Percentiles rank a stretch among this genome's conserved stretches.
Evolutionary conservation across 2,797 vertebrate genomes (phyloP).

Genomic region (Lepidocolaptes lacrymiger): DNA sequence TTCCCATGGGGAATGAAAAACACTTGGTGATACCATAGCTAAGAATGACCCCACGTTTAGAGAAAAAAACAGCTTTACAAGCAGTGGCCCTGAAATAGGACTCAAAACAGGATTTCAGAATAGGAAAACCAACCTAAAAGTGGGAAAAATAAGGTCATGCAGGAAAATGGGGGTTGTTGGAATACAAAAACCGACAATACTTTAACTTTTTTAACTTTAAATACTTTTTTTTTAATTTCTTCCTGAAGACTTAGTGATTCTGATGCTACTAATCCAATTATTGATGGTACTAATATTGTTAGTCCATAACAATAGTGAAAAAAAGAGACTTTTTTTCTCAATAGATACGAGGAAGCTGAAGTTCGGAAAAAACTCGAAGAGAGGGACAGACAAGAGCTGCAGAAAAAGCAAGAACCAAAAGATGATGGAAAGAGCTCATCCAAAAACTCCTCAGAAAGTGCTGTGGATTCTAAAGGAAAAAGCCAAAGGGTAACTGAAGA

Average conservation of each 20-base stretch:
- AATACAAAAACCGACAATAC: not conserved
- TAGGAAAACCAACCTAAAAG: not conserved
- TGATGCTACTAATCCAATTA: not conserved
- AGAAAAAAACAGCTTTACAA: not conserved
- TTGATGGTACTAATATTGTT: not conserved
- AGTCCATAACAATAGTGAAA: not conserved
- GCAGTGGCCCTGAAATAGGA: not conserved
- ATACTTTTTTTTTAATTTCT: not conserved
- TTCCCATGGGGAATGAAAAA: not conserved
- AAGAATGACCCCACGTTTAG: not conserved
- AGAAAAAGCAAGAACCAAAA: slow-evolving; percentile 82
- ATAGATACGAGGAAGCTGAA: slow-evolving; percentile 96
- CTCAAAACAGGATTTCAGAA: not conserved
- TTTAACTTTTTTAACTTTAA: not conserved
- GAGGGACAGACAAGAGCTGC: slow-evolving; percentile 87
- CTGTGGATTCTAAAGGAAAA: slow-evolving; percentile 80
- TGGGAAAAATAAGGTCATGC: not conserved
- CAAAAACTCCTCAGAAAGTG: slow-evolving; percentile 75
- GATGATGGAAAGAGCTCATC: slow-evolving; percentile 75
- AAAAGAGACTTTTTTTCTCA: not conserved
- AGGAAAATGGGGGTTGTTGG: not conserved
- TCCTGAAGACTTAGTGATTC: not conserved
- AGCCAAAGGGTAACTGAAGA: slow-evolving; percentile 82
- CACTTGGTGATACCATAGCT: not conserved
- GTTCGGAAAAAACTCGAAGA: slow-evolving; percentile 95